These are phyloP conservation scores for Chloroclystis v-ata DNA, from an alignment of 2,888 invertebrate genomes.

Conservation along the genomic window DNA sequence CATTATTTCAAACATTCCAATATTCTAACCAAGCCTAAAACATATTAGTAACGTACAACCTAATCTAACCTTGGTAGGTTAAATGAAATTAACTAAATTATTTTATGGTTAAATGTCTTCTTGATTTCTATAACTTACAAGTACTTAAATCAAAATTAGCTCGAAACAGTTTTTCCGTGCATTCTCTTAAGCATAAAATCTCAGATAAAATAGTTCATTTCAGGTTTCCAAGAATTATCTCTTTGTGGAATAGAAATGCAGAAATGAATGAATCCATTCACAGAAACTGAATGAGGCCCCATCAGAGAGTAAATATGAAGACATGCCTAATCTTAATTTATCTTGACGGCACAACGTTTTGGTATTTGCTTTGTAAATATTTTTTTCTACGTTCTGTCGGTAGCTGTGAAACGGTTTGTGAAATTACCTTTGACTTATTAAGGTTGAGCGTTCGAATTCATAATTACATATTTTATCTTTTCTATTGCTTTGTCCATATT, in stretches of 20 bases:
- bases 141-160: too few species aligned
- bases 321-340: conserved; percentile 37
- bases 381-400: conserved; percentile 20
- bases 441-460: background rate
- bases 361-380: conserved; percentile 35
- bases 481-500: too few species aligned
- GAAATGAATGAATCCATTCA: conserved; percentile 45
- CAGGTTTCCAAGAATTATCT: background rate
- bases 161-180: too few species aligned
- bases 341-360: conserved; percentile 33
- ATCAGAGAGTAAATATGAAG: conserved; percentile 46
- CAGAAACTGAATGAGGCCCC: conserved; percentile 34
- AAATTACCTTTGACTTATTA: conserved; percentile 1
- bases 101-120: too few species aligned
- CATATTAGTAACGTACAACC: too few species aligned
- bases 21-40: too few species aligned
- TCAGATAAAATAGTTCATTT: background rate
- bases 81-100: too few species aligned
- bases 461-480: too few species aligned
- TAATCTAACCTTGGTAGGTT: too few species aligned
- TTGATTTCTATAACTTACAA: too few species aligned
- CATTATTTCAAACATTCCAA: too few species aligned
- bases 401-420: conserved; percentile 1
- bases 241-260: conserved; percentile 38
- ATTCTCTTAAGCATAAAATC: too few species aligned